Evolutionary conservation across 2,113 vertebrate species (phyloP).

Genomic region (Silurus meridionalis): DNA sequence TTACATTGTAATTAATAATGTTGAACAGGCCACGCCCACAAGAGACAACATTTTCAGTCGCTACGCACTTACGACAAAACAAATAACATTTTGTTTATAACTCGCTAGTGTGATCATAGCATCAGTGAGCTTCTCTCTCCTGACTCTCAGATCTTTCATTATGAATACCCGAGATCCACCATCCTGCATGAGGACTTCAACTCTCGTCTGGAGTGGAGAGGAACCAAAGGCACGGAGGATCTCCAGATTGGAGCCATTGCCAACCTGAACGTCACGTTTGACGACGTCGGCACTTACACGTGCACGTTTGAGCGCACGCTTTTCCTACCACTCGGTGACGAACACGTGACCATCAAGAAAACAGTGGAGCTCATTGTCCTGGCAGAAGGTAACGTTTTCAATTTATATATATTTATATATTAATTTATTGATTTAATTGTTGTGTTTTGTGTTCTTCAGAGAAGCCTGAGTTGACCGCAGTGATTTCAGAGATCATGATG

Average conservation of each 20-base stretch:
- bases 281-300: slow-evolving; percentile 79
- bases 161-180: slow-evolving; percentile 65
- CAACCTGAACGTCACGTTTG: slow-evolving; percentile 77
- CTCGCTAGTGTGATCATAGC: not conserved
- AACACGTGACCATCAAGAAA: slow-evolving; percentile 73
- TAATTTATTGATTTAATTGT: not conserved
- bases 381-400: slow-evolving; percentile 66
- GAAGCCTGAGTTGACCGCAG: slow-evolving; percentile 78
- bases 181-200: slow-evolving; percentile 72
- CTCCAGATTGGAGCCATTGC: slow-evolving; percentile 79
- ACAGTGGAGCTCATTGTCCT: slow-evolving; percentile 80
- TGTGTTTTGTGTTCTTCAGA: slow-evolving; percentile 60
- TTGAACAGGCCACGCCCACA: not conserved
- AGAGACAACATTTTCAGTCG: not conserved
- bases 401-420: too few relatives aligned
- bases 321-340: slow-evolving; percentile 55
- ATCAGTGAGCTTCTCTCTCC: not conserved
- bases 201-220: slow-evolving; percentile 76
- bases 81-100: not conserved
- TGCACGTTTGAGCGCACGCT: slow-evolving; percentile 81
- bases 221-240: slow-evolving; percentile 73
- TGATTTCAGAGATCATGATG: slow-evolving; percentile 88
- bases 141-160: slow-evolving; percentile 77
- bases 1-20: not conserved
- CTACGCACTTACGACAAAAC: not conserved